These are phyloP conservation scores for Calyptommatus sinebrachiatus DNA, from an alignment of 2,113 vertebrate genomes.

Conservation along the genomic window DNA sequence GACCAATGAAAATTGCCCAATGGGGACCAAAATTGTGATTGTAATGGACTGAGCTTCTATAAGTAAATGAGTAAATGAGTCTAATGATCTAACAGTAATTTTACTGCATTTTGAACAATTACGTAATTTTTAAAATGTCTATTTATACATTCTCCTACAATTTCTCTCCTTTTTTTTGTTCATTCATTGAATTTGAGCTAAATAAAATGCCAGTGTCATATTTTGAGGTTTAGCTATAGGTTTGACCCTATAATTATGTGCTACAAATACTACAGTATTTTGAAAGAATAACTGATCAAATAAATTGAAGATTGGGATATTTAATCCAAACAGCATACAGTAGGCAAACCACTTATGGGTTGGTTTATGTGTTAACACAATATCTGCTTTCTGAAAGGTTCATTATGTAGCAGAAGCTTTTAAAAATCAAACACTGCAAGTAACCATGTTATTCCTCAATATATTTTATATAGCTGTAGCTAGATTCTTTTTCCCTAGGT, in stretches of 20 bases:
- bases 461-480: slow-evolving; percentile 2
- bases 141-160: background rate
- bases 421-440: background rate
- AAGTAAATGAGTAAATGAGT: slow-evolving; percentile 65
- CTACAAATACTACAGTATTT: slow-evolving; percentile 34
- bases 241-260: background rate
- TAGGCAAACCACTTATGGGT: too few species aligned
- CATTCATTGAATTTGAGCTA: slow-evolving; percentile 18
- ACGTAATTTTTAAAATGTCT: slow-evolving; percentile 22
- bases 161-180: background rate
- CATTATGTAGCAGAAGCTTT: background rate
- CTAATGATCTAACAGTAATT: slow-evolving; percentile 53
- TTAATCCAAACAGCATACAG: too few species aligned
- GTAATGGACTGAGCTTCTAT: slow-evolving; percentile 47
- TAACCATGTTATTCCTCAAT: background rate
- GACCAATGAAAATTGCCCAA: slow-evolving; percentile 54
- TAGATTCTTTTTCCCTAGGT: slow-evolving; percentile 8
- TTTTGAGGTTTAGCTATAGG: slow-evolving; percentile 38
- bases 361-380: background rate
- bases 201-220: slow-evolving; percentile 1
- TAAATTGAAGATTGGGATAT: background rate
- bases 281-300: background rate
- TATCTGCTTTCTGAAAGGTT: background rate
- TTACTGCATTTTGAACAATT: slow-evolving; percentile 54
- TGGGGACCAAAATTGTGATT: slow-evolving; percentile 61